Evolutionary conservation across 37 sponge, comb jelly and placozoan species (phyloP), one percentile per base, ranked within the genome.

Genomic region (Axinella damicornis): DNA sequence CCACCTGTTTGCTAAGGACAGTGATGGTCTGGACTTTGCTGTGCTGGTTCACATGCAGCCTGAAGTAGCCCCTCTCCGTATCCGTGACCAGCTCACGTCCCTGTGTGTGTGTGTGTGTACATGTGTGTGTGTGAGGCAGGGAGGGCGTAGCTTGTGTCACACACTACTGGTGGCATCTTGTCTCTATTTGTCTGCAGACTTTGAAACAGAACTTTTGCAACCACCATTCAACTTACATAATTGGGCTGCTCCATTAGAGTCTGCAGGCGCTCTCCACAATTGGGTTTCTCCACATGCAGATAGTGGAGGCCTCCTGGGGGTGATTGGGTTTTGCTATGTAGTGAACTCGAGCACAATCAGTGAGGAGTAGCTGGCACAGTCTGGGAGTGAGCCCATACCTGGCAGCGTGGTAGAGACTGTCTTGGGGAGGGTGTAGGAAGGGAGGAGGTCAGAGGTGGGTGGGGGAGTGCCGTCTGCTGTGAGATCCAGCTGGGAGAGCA

Each of bases 1-100:
- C 46, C 30, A 89, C 90, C 85, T 80, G 36, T 15, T 59, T 70
- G 60, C 80, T 88, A 30, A 96, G 91, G n/a, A 89, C 73, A n/a
- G 87, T 87, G 69, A 96, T 80, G 24, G 83, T 89, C 64, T 90
- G 80, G 22, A 96, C 60, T 35, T 80, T 78, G 53, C 83, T 61
- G 72, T 96, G 92, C 57, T 83, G 78, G 83, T 87, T 92, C 24
- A 96, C 33, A 60, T 81, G 80, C 14, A 96, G 63, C 37, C 83
- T 87, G 74, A 96, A 87, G 66, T 93, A 96, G 12, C 95, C 91
- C 30, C 60, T 85, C 30, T 71, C 89, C 21, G 83, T 73, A 53
- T 81, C 78, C 41, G 94, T 93, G 14, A 88, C 67, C 24, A 96
- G 54, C 71, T 76, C 87, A 39, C 65, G 66, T 1, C 80, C 88